A percentile compares a stretch with the other conserved stretches of the same genome.
Conservation (phyloP, 2,113 vertebrate genomes). For the Corythoichthys intestinalis region DNA sequence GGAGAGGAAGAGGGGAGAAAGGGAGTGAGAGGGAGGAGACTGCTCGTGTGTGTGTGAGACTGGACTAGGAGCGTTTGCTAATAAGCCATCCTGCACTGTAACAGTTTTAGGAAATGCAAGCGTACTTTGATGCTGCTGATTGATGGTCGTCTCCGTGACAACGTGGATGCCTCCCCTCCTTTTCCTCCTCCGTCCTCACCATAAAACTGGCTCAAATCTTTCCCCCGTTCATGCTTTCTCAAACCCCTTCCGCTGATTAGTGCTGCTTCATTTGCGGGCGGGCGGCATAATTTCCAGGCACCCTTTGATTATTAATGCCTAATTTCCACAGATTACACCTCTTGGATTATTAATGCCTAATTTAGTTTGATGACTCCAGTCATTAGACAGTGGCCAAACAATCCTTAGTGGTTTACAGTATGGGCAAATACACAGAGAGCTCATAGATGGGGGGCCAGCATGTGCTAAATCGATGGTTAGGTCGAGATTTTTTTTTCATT, state of each 20-base stretch:
- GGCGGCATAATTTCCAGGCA: slow-evolving; percentile 67
- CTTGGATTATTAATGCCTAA: slow-evolving; percentile 75
- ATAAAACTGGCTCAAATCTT: slow-evolving; percentile 20
- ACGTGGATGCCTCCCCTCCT: slow-evolving; percentile 37
- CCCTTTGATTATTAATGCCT: slow-evolving; percentile 74
- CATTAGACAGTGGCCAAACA: slow-evolving; percentile 65
- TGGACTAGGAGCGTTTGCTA: slow-evolving; percentile 51
- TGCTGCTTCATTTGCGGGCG: slow-evolving; percentile 59
- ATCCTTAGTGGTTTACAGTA: slow-evolving; percentile 46
- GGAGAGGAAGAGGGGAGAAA: slow-evolving; percentile 59
- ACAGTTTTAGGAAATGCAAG: slow-evolving; percentile 56
- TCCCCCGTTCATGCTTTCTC: slow-evolving; percentile 5
- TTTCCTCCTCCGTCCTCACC: slow-evolving; percentile 32
- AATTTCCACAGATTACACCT: slow-evolving; percentile 75
- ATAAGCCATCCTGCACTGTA: slow-evolving; percentile 59
- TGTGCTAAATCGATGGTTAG: slow-evolving; percentile 51
- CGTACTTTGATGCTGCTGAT: slow-evolving; percentile 10
- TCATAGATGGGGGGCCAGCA: slow-evolving; percentile 29
- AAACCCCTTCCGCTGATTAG: slow-evolving; percentile 54
- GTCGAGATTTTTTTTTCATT: not conserved
- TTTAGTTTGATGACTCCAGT: slow-evolving; percentile 68
- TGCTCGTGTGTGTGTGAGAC: slow-evolving; percentile 24
- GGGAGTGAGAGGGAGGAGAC: slow-evolving; percentile 49
- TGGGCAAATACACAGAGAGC: slow-evolving; percentile 47
- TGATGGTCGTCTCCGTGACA: slow-evolving; percentile 61